A percentile compares a stretch with the other conserved stretches of the same genome.
These are phyloP conservation scores for Cephalophus harveyi DNA, from an alignment of 2,113 vertebrate genomes.

Conservation along the genomic window DNA sequence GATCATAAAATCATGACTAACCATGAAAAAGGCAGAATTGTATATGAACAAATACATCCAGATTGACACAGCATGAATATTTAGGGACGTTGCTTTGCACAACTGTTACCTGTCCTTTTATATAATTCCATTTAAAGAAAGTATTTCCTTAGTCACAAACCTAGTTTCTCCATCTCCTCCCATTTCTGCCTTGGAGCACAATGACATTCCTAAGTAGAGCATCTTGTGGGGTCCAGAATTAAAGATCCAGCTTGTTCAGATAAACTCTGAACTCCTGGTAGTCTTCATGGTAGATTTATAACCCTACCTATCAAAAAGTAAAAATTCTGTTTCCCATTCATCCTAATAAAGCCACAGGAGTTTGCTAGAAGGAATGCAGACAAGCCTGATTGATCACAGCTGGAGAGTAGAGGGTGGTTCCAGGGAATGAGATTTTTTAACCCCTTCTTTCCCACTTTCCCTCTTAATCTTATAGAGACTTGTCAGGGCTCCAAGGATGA, in stretches of 20 bases:
- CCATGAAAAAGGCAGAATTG: not conserved
- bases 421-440: constrained; percentile 4
- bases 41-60: not conserved
- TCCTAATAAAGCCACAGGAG: constrained; percentile 44
- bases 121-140: not conserved
- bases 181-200: not conserved
- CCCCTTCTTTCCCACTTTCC: not conserved
- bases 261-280: not conserved
- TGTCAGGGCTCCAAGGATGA: not conserved
- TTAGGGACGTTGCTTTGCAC: not conserved
- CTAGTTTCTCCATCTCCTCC: not conserved
- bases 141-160: not conserved
- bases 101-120: not conserved
- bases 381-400: constrained; percentile 49
- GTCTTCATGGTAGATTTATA: constrained; percentile 31
- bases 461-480: not conserved
- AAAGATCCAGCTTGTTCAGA: not conserved
- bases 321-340: constrained; percentile 36
- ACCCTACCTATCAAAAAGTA: constrained; percentile 45
- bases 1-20: not conserved
- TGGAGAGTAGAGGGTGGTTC: not conserved
- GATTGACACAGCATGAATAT: not conserved
- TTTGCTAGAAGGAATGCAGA: constrained; percentile 23
- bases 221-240: constrained; percentile 33
- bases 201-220: not conserved